Percentiles rank a stretch among this genome's conserved stretches.
phyloP scores from a whole-genome alignment of 2,888 invertebrate genomes.

The Cantharis lateralis region DNA sequence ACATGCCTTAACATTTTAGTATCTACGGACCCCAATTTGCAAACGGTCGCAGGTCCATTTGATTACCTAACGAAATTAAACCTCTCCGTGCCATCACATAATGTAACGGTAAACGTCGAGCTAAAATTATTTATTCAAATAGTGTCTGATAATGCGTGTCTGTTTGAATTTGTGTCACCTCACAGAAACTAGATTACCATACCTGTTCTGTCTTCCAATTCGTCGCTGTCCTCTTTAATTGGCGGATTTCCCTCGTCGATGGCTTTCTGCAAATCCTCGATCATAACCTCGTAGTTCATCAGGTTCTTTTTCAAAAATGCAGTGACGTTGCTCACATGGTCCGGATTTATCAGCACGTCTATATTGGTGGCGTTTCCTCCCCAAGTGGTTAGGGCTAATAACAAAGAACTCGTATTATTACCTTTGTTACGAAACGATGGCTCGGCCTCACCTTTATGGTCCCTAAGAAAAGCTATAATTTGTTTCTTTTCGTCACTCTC shows the following conservation, averaged over 20 bases:
- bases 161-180: not conserved
- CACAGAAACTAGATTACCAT: slow-evolving; percentile 38
- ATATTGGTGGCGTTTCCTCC: slow-evolving; percentile 65
- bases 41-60: slow-evolving; percentile 64
- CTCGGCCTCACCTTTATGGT: slow-evolving; percentile 61
- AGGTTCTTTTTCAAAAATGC: slow-evolving; percentile 65
- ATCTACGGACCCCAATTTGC: slow-evolving; percentile 66
- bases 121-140: slow-evolving; percentile 8
- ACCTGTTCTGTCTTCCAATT: slow-evolving; percentile 74
- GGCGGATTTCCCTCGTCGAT: slow-evolving; percentile 82
- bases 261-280: slow-evolving; percentile 76
- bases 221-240: slow-evolving; percentile 69
- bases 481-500: slow-evolving; percentile 60
- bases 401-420: not conserved
- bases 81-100: slow-evolving; percentile 43
- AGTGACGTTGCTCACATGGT: slow-evolving; percentile 67
- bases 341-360: slow-evolving; percentile 74
- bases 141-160: not conserved
- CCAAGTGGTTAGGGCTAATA: slow-evolving; percentile 54
- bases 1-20: slow-evolving; percentile 4
- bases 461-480: slow-evolving; percentile 60
- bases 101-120: slow-evolving; percentile 36
- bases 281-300: slow-evolving; percentile 71
- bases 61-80: slow-evolving; percentile 57
- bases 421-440: not conserved